Percentiles rank a stretch among this genome's conserved stretches.
These are phyloP conservation scores for Tachystola acroxantha DNA, from an alignment of 2,888 invertebrate genomes.

Conservation along the genomic window DNA sequence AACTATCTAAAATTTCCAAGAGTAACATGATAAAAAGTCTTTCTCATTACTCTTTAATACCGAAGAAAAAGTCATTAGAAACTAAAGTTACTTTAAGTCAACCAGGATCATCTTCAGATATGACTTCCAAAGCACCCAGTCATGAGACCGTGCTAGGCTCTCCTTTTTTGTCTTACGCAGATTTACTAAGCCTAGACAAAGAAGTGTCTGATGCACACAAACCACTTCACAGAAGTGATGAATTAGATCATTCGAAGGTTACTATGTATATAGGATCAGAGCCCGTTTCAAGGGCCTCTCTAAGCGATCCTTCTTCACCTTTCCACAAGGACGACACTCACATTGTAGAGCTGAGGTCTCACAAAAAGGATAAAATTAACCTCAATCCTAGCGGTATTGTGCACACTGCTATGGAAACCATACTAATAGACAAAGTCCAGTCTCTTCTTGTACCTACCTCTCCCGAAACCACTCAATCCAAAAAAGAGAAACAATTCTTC, in stretches of 20 bases:
- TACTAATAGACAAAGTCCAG: conserved; percentile 75
- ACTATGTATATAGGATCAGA: conserved; percentile 72
- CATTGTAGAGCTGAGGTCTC: conserved; percentile 31
- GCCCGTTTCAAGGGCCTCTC: conserved; percentile 56
- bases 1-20: conserved; percentile 60
- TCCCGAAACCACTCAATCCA: conserved; percentile 39
- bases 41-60: conserved; percentile 61
- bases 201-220: conserved; percentile 36
- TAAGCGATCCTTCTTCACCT: conserved; percentile 48
- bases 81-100: conserved; percentile 49
- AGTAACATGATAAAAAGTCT: conserved; percentile 69
- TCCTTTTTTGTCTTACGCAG: conserved; percentile 69
- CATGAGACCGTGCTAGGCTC: conserved; percentile 71
- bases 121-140: conserved; percentile 59
- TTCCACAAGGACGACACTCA: conserved; percentile 35
- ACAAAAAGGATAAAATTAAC: conserved; percentile 37
- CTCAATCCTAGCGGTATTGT: conserved; percentile 60
- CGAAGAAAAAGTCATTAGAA: conserved; percentile 54
- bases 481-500: conserved; percentile 53
- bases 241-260: conserved; percentile 44
- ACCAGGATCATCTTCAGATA: conserved; percentile 56
- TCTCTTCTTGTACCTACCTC: conserved; percentile 57
- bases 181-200: conserved; percentile 57
- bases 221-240: conserved; percentile 52
- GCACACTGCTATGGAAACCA: conserved; percentile 76